A percentile compares a stretch with the other conserved stretches of the same genome.
Evolutionary conservation across 2,888 invertebrate species (phyloP).

Genomic region (Diarsia rubi): DNA sequence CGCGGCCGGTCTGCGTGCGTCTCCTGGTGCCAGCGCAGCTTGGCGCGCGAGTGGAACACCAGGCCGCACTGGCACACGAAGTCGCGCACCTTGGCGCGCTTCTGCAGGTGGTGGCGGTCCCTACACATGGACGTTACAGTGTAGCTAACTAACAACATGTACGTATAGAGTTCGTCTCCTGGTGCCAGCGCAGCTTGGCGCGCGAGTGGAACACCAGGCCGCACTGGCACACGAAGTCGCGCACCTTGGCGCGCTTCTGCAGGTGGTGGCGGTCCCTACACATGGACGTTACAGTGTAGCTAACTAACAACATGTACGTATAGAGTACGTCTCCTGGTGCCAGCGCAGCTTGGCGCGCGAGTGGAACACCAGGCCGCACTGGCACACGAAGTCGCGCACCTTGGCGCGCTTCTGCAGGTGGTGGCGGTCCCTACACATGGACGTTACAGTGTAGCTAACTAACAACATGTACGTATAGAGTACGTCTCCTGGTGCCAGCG

Average conservation of each 20-base stretch:
- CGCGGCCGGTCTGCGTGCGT: conserved; percentile 96
- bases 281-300: neutral
- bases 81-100: conserved; percentile 93
- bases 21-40: conserved; percentile 96
- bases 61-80: conserved; percentile 95
- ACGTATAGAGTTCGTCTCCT: neutral
- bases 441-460: neutral
- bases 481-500: neutral
- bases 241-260: conserved; percentile 92
- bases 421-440: conserved; percentile 91
- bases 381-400: conserved; percentile 91
- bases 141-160: neutral
- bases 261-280: conserved; percentile 93
- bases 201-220: conserved; percentile 90
- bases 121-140: conserved; percentile 65
- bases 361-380: conserved; percentile 70
- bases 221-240: conserved; percentile 90
- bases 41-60: conserved; percentile 95
- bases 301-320: neutral
- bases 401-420: conserved; percentile 94
- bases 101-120: conserved; percentile 94
- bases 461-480: neutral
- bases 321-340: neutral
- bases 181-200: conserved; percentile 90
- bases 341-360: conserved; percentile 93